Evolutionary conservation across 2,888 invertebrate species (phyloP).

Genomic region (Chaetogeoica ovagalla): DNA sequence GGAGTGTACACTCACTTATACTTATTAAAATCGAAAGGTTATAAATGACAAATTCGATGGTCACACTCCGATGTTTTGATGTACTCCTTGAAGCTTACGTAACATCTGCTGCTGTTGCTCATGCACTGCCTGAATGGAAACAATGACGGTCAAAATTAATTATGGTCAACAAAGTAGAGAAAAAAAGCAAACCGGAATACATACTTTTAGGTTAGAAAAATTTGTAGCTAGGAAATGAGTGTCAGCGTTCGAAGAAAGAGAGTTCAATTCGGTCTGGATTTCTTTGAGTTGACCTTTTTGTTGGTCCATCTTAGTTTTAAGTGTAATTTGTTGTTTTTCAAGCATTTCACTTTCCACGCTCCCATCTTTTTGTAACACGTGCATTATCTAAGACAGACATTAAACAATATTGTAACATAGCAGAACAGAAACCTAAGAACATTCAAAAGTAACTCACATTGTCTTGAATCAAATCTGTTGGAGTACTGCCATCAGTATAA

Average conservation of each 20-base stretch:
- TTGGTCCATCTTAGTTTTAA: constrained; percentile 58
- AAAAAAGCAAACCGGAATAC: constrained; percentile 3
- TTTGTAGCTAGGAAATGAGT: constrained; percentile 55
- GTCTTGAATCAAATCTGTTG: constrained; percentile 31
- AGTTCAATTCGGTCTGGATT: constrained; percentile 58
- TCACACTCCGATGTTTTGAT: constrained; percentile 55
- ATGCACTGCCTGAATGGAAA: constrained; percentile 58
- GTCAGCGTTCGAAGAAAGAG: constrained; percentile 56
- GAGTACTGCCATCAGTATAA: constrained; percentile 7
- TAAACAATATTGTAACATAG: not conserved
- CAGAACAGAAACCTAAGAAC: not conserved
- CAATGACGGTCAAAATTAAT: not conserved
- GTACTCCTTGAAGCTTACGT: constrained; percentile 59
- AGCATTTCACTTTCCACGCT: constrained; percentile 51
- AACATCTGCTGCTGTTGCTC: constrained; percentile 59
- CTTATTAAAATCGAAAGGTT: not conserved
- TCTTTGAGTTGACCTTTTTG: constrained; percentile 58
- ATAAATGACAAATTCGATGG: not conserved
- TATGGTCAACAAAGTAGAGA: not conserved
- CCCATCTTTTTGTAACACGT: constrained; percentile 4
- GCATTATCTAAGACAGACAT: constrained; percentile 19
- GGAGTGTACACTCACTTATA: constrained; percentile 18
- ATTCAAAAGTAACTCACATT: constrained; percentile 4
- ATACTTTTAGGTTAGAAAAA: constrained; percentile 58
- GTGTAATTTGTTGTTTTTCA: constrained; percentile 58